Base-by-base conservation (phyloP, 92 coral and sea anemone species). In the Phymanthus crucifer region DNA sequence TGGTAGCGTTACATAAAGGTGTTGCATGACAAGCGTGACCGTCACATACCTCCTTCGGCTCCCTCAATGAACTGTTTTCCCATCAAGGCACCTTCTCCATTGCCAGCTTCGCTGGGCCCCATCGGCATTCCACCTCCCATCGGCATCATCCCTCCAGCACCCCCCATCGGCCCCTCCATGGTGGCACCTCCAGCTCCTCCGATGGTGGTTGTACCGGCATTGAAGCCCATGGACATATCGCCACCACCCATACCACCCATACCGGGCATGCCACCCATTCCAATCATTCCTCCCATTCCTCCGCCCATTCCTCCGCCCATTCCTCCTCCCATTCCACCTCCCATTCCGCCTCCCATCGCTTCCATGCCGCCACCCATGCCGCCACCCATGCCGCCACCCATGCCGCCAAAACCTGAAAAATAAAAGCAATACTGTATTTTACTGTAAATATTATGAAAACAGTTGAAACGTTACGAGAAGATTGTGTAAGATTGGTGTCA, bases 31-130 rank as follows among this genome's bases (percentile, higher is more conserved):
- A n/a, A n/a, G n/a, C n/a, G 43, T 68, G 12, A 7, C 73, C 6
- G 61, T 46, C 21, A 78, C 89, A 21, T n/a, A 80, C 89, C 91
- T 80, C 86, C 91, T 82, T 84, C 90, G 34, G 81, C 90, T 34
- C 97, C 94, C 70, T 92, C 97, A 38, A 92, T 92, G 75, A 92
- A 87, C 80, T 92, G 97, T 80, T 92, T 92, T 17, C 90, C 84
- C 92, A 90, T 93, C 75, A 85, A 74, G 27, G 45, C 72, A 33
- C 86, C 92, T 61, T 93, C 94, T 26, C 79, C 83, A 8, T 83
- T 89, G 48, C 93, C 90, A 36, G 91, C 79, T 23, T 58, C 88
- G 19, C 74, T 83, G 0, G 82, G 88, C 10, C 77, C 91, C 84
- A 88, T 88, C 31, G 88, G 86, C 88, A 72, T 45, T 1, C 78